Evolutionary conservation across 2,113 vertebrate genomes (phyloP), one percentile per base, ranked within the genome.

Genomic region (Eretmochelys imbricata): DNA sequence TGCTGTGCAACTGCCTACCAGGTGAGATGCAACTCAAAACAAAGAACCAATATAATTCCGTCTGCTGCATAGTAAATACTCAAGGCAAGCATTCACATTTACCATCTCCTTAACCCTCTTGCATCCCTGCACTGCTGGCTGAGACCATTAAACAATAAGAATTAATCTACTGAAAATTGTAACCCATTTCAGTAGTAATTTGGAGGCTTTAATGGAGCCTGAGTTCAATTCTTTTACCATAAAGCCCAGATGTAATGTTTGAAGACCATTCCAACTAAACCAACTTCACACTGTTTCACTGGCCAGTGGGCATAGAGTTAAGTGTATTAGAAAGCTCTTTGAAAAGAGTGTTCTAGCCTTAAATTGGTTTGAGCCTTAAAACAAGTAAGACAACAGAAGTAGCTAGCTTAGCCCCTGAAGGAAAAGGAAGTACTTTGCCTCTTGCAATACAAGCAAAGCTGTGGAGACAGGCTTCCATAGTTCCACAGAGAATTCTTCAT

Each of bases 1-100:
- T 51, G 99, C 99, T 5, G 98, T 99, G 88, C 99, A 99, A 94
- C 98, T 99, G 31, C 99, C 99, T 72, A 98, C 98, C 95, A 99
- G 99, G 99, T 99, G 95, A 96, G 89, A n/a, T 80, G 31, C 27
- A 76, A 55, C 82, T 87, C 81, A 86, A 51, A 89, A 83, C 35
- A 87, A 84, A n/a, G 22, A 88, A 22, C 16, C 38, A 4, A 6
- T 69, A 8, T 13, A 88, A 75, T 95, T 95, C 46, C 25, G 82
- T 29, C 72, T 90, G 13, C 55, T 46, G 65, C 38, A 29, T 17
- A 85, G 14, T n/a, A 75, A 79, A 14, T 76, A 25, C 50, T 65
- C 51, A 24, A 78, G 25, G 42, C 75, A 78, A n/a, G 72, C 72
- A 85, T 85, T 57, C 27, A 78, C 53, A 82, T 46, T 96, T 87